These are phyloP conservation scores for Brachirus orientalis DNA, from an alignment of 2,113 vertebrate species.

Conservation along the genomic window DNA sequence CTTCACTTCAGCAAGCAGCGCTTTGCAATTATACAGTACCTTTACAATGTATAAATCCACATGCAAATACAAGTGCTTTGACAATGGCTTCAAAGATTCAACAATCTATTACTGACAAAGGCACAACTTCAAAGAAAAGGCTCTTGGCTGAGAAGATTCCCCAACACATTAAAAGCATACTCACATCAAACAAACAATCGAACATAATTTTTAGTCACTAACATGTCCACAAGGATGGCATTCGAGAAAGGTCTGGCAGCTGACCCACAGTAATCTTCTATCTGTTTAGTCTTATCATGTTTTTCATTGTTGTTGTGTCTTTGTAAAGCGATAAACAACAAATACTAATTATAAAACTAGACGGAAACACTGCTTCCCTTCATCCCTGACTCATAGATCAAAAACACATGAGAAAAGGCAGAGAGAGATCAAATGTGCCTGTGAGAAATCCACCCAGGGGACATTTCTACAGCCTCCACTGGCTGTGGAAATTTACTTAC, in stretches of 20 bases:
- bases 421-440: conserved; percentile 64
- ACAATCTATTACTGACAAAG: conserved; percentile 59
- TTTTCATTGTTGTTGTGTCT: conserved; percentile 24
- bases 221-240: not conserved
- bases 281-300: conserved; percentile 23
- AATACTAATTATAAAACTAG: conserved; percentile 38
- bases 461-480: conserved; percentile 19
- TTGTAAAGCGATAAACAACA: conserved; percentile 23
- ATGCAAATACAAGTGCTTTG: conserved; percentile 46
- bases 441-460: conserved; percentile 58
- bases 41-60: conserved; percentile 18
- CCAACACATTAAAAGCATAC: conserved; percentile 19
- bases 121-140: conserved; percentile 60
- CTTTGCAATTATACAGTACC: not conserved
- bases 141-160: conserved; percentile 48
- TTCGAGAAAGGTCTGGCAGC: conserved; percentile 6
- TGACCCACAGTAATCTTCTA: conserved; percentile 5
- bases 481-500: conserved; percentile 24
- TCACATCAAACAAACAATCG: conserved; percentile 13
- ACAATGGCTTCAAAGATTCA: conserved; percentile 62
- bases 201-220: conserved; percentile 13
- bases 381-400: conserved; percentile 55
- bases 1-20: no score
- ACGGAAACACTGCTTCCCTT: conserved; percentile 23
- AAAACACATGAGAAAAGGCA: conserved; percentile 55